Base-by-base conservation (phyloP, 2,113 vertebrate species). In the Lophochroa leadbeateri region DNA sequence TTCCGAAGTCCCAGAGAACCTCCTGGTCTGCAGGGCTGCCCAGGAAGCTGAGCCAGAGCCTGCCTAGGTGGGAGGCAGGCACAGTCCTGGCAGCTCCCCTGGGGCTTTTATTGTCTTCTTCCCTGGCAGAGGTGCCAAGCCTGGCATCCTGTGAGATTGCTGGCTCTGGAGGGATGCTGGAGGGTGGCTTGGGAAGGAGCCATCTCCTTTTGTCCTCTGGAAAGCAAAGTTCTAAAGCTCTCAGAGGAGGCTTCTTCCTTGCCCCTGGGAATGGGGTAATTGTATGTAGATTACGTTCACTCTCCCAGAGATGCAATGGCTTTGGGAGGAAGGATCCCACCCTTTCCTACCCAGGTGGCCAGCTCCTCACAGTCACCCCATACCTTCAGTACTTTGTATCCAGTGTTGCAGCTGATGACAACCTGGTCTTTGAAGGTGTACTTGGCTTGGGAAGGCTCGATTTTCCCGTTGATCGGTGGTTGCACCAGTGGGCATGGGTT, bases 351-450 rank as follows among this genome's bases (percentile, higher is more conserved):
- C 50, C 19, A 19, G 28, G 23, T 53, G 23, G 57, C 55, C 57
- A 86, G 17, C 25, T 80, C 46, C 43, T 55, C 24, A 13, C 11
- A 1, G 0, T 69, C 29, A 28, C 8, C 28, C 25, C 39, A 13
- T 97, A 99, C 99, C 99, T 99, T 98, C 58, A 98, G 70, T 46
- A 99, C 96, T 83, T 95, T 97, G 98, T 98, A 99, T 75, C 99
- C 99, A 1, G 97, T 95, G 83, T 98, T 97, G 97, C 99, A 99
- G 87, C 98, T 99, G 97, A 99, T 85, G 55, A 99, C 97, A 81
- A 99, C 90, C 86, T 99, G 99, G 89, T 99, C 99, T 97, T 98
- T 99, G 94, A 99, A 99, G 61, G 96, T 98, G 94, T 99, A 99
- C 17, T 97, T 98, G 76, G 98, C 97, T 96, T 99, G 99, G 68